Evolutionary conservation across 2,888 invertebrate species (phyloP), one percentile per base, ranked within the genome.

Genomic region (Himalopsyche japonica): DNA sequence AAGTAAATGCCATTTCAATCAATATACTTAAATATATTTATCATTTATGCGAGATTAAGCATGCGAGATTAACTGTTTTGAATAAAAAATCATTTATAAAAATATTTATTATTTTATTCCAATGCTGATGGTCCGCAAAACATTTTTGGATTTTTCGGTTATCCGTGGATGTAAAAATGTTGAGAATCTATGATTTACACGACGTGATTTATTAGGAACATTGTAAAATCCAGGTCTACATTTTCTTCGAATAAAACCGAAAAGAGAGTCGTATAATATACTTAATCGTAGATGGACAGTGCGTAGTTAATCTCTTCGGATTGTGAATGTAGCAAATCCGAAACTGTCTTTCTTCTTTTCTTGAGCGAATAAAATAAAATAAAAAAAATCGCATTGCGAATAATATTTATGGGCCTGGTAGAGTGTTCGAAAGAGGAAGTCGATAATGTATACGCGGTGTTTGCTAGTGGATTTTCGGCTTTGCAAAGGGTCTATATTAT

Each of bases 371-470:
- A 76, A 76, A 76, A 76, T 76, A 76, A 76, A 76, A 70, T 70
- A 43, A 43, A 57, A 76, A n/a, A 34, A 76, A 32, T 30, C 34
- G n/a, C 76, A 78, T 78, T 43, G 34, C 12, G 78, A 20, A 24
- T 43, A 20, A 78, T 78, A 78, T 78, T 78, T 78, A 78, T 78
- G 43, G 78, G 37, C 43, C 57, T 15, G 57, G 57, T 78, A 78
- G 37, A 78, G 78, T 78, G 78, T 78, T 78, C 37, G 43, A 24
- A 37, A 43, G 43, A 18, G 78, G 78, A 78, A 78, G 78, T 78
- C 78, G 78, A 78, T 78, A 78, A 78, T 78, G 37, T 78, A 78
- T 78, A 78, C 78, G 78, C 43, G 78, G 78, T 34, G 57, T 57
- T 57, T 78, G 78, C 37, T 43, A 34, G 34, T 78, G 78, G 78